Base-by-base conservation (phyloP, 2,113 vertebrate species). In the Acrocephalus kingi region DNA sequence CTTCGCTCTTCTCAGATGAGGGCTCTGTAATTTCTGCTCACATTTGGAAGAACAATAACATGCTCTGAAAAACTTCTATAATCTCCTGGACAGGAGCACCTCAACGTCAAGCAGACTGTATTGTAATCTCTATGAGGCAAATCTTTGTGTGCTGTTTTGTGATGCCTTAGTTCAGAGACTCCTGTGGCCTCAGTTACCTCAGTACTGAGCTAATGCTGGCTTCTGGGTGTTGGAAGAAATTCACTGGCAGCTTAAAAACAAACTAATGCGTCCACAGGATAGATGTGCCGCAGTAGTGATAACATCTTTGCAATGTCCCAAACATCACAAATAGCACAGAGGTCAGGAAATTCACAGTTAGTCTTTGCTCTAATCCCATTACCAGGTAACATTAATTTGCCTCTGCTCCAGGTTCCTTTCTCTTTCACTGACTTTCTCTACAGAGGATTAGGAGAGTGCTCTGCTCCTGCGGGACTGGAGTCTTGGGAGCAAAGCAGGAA, bases 1-100 rank as follows among this genome's bases (percentile, higher is more conserved):
- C 10, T 11, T 78, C 1, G 0, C 23, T 72, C 15, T 61, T 89
- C 51, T 49, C 63, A 41, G 8, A 15, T 3, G 11, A 75, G 3
- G 35, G 39, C 14, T 83, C 46, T 77, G 58, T 48, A 45, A 62
- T 45, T 54, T 41, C 64, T 56, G 37, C 30, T 80, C 35, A 10
- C 15, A n/a, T 13, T 46, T 28, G 41, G n/a, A 76, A 37, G 59
- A 82, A 46, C 10, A 56, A 37, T 9, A 68, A 56, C 6, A 24
- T 7, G 33, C 45, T 63, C 33, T 0, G 0, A 63, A 58, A 73
- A 88, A 45, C 48, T 25, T 55, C 16, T 4, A 9, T 27, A 12
- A 21, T 20, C 28, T 87, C n/a, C 58, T 15, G 11, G 24, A 43
- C 0, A 7, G 30, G 15, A 37, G 43, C 0, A 2, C 28, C 0